A percentile compares a stretch with the other conserved stretches of the same genome.
These are phyloP conservation scores for Pyrocephalus nanus DNA, from an alignment of 2,797 vertebrate species.

Conservation along the genomic window DNA sequence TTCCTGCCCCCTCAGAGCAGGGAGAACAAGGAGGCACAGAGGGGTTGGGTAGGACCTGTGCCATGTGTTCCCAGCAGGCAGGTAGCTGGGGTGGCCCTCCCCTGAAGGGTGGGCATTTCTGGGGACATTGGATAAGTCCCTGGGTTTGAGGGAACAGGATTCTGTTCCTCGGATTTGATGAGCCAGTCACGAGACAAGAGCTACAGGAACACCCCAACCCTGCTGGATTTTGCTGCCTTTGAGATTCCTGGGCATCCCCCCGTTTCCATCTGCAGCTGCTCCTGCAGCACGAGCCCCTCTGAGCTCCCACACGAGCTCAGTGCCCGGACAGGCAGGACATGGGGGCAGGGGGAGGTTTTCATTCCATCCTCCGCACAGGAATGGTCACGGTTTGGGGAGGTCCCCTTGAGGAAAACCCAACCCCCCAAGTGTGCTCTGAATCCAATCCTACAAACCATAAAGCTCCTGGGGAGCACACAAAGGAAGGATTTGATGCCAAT, in stretches of 20 bases:
- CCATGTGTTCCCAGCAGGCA: background rate
- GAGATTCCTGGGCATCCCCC: background rate
- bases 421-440: background rate
- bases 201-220: background rate
- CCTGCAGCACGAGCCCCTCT: too few species aligned
- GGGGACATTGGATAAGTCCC: accelerated
- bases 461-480: background rate
- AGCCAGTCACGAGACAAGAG: background rate
- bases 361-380: background rate
- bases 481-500: background rate
- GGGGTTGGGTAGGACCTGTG: background rate
- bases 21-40: background rate
- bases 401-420: background rate
- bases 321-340: background rate
- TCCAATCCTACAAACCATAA: background rate
- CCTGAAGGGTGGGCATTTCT: background rate
- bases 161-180: background rate
- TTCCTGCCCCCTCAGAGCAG: background rate
- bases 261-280: too few species aligned
- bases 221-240: background rate
- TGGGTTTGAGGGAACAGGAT: accelerated
- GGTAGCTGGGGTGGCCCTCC: background rate
- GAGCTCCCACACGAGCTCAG: too few species aligned
- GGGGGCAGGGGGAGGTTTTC: background rate
- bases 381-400: background rate